phyloP scores from a whole-genome alignment of 2,797 vertebrate species.

The Sternarchorhynchus goeldii region DNA sequence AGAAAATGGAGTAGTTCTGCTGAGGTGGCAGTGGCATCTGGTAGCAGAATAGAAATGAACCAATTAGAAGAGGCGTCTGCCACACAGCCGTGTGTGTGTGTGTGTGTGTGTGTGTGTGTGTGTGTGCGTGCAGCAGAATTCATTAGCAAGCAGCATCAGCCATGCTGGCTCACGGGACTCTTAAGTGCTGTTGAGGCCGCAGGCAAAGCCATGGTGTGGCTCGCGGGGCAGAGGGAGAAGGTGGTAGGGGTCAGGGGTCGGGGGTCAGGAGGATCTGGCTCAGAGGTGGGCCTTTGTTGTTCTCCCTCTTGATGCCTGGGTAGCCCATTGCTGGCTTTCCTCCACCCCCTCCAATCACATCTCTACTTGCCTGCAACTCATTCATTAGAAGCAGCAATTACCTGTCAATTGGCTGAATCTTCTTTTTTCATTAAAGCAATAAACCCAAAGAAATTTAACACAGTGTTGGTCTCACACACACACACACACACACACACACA shows the following conservation, averaged over 20 bases:
- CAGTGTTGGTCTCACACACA: slow-evolving; percentile 5
- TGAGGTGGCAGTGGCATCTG: slow-evolving; percentile 40
- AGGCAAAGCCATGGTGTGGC: slow-evolving; percentile 17
- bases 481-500: slow-evolving; percentile 10
- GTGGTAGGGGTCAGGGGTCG: background rate
- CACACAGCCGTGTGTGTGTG: slow-evolving; percentile 45
- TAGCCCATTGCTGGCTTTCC: background rate
- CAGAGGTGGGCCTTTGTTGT: background rate
- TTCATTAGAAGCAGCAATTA: slow-evolving; percentile 53
- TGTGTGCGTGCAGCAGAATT: slow-evolving; percentile 43
- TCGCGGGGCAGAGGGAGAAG: slow-evolving; percentile 1
- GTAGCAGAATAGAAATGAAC: slow-evolving; percentile 68
- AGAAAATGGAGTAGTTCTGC: slow-evolving; percentile 24
- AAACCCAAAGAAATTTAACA: slow-evolving; percentile 31
- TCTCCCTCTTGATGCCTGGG: background rate
- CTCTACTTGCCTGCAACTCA: slow-evolving; percentile 24
- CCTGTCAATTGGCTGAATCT: slow-evolving; percentile 36
- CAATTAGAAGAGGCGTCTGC: slow-evolving; percentile 64
- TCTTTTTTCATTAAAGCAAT: slow-evolving; percentile 48
- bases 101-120: no score
- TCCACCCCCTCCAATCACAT: slow-evolving; percentile 26
- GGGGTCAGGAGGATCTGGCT: background rate
- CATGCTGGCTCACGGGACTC: slow-evolving; percentile 18
- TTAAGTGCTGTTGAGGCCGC: slow-evolving; percentile 31
- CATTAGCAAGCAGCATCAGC: slow-evolving; percentile 41